These are phyloP conservation scores for Fregata magnificens DNA, from an alignment of 2,113 vertebrate species.

Conservation along the genomic window DNA sequence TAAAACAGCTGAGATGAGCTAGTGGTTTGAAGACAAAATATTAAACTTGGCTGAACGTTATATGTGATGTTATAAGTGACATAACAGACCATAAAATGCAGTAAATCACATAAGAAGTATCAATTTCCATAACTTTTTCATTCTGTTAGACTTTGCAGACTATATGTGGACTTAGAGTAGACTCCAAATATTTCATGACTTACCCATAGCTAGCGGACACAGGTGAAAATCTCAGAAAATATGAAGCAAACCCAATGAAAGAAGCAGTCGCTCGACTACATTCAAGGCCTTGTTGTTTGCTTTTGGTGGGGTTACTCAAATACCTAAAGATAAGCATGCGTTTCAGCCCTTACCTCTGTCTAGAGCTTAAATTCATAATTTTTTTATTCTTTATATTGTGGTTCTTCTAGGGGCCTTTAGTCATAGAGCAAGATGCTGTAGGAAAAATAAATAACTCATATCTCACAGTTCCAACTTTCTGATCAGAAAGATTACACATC, in stretches of 20 bases:
- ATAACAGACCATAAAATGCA: neutral
- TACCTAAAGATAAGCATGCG: rapidly evolving
- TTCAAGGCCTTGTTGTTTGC: neutral
- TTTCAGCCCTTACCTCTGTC: neutral
- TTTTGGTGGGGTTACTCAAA: neutral
- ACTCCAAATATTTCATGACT: neutral
- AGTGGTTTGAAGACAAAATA: neutral
- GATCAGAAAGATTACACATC: neutral
- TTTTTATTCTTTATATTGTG: neutral
- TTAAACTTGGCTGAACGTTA: neutral
- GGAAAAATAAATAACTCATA: neutral
- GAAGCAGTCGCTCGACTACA: neutral
- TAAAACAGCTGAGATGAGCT: neutral
- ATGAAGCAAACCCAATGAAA: neutral
- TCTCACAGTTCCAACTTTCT: neutral
- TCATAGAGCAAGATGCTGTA: neutral
- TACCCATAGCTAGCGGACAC: neutral
- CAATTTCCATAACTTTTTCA: neutral
- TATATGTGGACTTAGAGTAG: neutral
- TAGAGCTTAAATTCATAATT: neutral
- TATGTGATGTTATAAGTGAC: neutral
- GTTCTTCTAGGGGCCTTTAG: neutral
- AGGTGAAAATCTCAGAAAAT: neutral
- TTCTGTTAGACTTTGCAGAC: neutral
- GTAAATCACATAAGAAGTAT: neutral